Base-by-base conservation (phyloP, 1,140 invertebrate species). In the Calliphora vicina region DNA sequence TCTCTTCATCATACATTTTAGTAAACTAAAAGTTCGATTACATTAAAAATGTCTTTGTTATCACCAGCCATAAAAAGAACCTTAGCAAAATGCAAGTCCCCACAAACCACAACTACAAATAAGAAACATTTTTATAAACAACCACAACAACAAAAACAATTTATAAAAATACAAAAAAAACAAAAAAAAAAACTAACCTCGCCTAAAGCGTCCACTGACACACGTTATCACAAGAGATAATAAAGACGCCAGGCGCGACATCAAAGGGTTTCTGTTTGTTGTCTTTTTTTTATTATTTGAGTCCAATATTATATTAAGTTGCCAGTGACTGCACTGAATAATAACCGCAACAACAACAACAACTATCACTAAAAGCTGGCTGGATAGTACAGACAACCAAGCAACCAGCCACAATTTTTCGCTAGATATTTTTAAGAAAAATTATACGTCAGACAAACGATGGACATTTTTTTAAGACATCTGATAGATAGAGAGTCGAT, bases 181-280 rank as follows among this genome's bases (percentile, higher is more conserved):
- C 15, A 57, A 12, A 57, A 17, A 57, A 57, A 15, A 57, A 57
- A 17, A 57, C 50, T 78, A 67, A 81, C 80, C 80, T 81, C 45
- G 80, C 50, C 45, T 27, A 61, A 81, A 81, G 50, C 45, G 80
- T 81, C 57, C 57, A 57, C 80, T 81, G 80, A 81, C 80, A 81
- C 29, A 61, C 80, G 50, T 81, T 81, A 81, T 81, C 80, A 67
- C n/a, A 78, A 57, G n/a, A 57, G 80, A 81, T 81, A 81, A 81
- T 81, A 67, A 81, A 81, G 80, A 81, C 80, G 80, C 80, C 80
- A 81, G 80, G 80, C 80, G 80, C 80, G 57, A 81, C 57, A 81
- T 81, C 80, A 81, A 81, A 81, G 80, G 80, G 80, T 81, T 81
- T 20, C n/a, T n/a, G n/a, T 67, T 20, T 20, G 50, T 57, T 57